Evolutionary conservation across 2,113 vertebrate species (phyloP).

Genomic region (Pelmatolapia mariae): DNA sequence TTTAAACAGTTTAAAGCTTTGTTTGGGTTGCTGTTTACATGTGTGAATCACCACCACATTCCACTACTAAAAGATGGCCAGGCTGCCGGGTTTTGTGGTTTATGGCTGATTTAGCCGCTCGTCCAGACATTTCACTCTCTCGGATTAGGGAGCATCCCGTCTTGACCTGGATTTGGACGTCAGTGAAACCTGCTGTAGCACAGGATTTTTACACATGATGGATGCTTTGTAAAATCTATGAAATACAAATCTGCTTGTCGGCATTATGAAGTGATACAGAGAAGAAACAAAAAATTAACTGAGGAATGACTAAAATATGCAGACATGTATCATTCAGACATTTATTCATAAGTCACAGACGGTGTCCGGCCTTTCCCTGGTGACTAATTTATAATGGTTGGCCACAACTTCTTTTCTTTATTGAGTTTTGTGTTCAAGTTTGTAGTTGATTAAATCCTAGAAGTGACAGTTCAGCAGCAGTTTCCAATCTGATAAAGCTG

Average conservation of each 20-base stretch:
- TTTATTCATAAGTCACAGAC: background rate
- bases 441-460: background rate
- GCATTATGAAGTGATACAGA: background rate
- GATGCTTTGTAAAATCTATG: background rate
- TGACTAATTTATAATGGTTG: background rate
- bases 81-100: conserved; percentile 23
- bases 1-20: background rate
- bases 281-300: background rate
- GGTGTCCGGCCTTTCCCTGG: background rate
- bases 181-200: conserved; percentile 16
- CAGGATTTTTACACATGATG: background rate
- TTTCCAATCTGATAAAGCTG: background rate
- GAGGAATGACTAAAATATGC: background rate
- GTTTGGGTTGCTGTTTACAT: background rate
- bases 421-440: background rate
- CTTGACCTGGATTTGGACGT: conserved; percentile 55
- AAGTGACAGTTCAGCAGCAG: background rate
- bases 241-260: background rate
- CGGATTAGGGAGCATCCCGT: conserved; percentile 43
- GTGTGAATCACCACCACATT: background rate
- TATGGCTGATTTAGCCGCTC: conserved; percentile 25
- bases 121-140: background rate
- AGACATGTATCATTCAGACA: background rate
- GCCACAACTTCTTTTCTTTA: background rate
- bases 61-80: background rate